These are phyloP conservation scores for Corticium candelabrum DNA, from an alignment of 37 sponge, comb jelly and placozoan species.

Conservation along the genomic window DNA sequence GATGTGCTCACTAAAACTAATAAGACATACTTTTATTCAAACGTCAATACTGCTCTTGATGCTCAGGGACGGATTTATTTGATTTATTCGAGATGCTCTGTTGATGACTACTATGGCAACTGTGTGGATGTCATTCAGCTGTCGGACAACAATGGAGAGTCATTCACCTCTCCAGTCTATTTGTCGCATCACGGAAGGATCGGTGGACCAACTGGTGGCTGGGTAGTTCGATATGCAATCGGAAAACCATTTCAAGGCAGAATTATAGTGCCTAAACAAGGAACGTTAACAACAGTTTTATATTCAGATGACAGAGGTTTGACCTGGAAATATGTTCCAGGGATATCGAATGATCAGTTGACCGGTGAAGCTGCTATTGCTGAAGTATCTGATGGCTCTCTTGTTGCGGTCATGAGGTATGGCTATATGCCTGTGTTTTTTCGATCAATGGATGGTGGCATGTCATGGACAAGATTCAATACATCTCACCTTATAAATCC, in stretches of 20 bases:
- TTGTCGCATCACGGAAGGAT: background rate
- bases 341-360: background rate
- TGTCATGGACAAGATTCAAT: background rate
- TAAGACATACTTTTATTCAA: background rate
- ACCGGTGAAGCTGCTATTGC: background rate
- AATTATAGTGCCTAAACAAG: background rate
- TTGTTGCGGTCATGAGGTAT: background rate
- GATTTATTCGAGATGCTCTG: background rate
- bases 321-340: background rate
- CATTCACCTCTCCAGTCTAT: background rate
- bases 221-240: background rate
- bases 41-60: background rate
- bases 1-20: background rate
- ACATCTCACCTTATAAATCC: background rate
- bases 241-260: background rate
- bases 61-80: background rate
- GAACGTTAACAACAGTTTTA: background rate
- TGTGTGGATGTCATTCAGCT: background rate
- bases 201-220: background rate
- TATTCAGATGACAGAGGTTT: background rate
- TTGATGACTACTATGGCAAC: background rate
- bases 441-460: background rate
- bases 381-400: background rate
- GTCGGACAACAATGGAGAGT: background rate
- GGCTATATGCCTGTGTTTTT: background rate